phyloP scores from a whole-genome alignment of 2,113 vertebrate genomes.

The Rynchops niger region DNA sequence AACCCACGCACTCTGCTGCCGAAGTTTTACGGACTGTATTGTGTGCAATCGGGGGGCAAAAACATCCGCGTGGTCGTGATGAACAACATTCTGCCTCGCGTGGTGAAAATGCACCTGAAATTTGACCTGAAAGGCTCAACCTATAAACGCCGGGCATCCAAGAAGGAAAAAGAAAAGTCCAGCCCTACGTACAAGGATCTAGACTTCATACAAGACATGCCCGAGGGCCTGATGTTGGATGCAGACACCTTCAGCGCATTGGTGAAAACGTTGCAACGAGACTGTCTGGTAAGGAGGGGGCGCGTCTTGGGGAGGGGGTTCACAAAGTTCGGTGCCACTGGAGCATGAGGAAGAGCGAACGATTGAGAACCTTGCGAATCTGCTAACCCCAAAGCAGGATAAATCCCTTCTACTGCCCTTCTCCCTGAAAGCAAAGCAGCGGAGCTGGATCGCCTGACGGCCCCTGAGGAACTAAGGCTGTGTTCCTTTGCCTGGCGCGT shows the following conservation, averaged over 20 bases:
- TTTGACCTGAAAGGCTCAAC: conserved; percentile 97
- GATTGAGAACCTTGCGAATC: background rate
- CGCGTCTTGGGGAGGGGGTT: no score
- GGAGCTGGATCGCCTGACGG: background rate
- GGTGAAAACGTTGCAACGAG: conserved; percentile 93
- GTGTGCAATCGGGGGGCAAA: conserved; percentile 95
- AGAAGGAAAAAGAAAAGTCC: conserved; percentile 93
- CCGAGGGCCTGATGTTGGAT: conserved; percentile 91
- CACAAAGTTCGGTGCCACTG: background rate
- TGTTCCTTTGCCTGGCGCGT: background rate
- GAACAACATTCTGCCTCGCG: conserved; percentile 95
- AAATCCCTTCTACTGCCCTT: background rate
- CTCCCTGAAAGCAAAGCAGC: background rate
- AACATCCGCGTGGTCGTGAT: conserved; percentile 98
- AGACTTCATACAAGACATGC: conserved; percentile 95
- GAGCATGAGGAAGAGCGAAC: background rate
- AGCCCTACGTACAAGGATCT: conserved; percentile 95
- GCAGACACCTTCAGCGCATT: conserved; percentile 90
- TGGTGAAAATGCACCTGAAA: conserved; percentile 97
- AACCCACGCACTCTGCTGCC: conserved; percentile 95
- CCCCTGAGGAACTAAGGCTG: background rate
- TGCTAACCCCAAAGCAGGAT: background rate
- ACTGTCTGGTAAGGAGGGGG: conserved; percentile 88
- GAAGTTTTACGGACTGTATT: conserved; percentile 98
- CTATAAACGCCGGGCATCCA: conserved; percentile 94